Base-by-base conservation (phyloP, 1,140 invertebrate species). In the Drosophila lini region DNA sequence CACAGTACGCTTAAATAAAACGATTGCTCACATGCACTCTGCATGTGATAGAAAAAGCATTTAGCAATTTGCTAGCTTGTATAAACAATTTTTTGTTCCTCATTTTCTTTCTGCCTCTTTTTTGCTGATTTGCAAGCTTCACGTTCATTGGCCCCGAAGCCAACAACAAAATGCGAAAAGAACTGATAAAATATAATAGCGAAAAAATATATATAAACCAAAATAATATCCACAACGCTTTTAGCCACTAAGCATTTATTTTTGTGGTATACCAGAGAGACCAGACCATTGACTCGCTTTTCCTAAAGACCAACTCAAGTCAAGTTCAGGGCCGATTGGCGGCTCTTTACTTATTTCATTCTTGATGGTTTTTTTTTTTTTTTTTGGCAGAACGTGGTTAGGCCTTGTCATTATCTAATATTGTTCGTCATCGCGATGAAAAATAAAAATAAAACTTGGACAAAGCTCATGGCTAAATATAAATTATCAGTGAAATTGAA, bases 321-420 rank as follows among this genome's bases (percentile, higher is more conserved):
- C 82, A 86, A 86, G 82, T 86, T 86, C 82, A 86, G 82, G 82
- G 82, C 84, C 82, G 69, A 47, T 80, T 62, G 69, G 42, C 41
- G 40, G 61, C 50, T 65, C 22, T 34, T 38, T 62, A 19, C 63
- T 53, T 38, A 22, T 41, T 48, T 70, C 31, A 53, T 76, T 25
- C 36, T 38, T 16, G 15, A 32, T 15, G 15, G 3, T 10, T 10
- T 8, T 25, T n/a, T 70, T n/a, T 50, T n/a, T 68, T 15, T 4
- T 53, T 55, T 13, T 32, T 16, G 13, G 16, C 31, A 19, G 34
- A 44, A 13, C 65, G n/a, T 68, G 63, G 25, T 47, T 68, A 45
- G 41, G 13, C 15, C 56, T 36, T 41, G 52, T 22, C 50, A 70
- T 71, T 71, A 71, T 70, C 65, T 71, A 73, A 61, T 67, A 50